Conservation (phyloP, 2,797 vertebrate species). For the Percopsis omiscomaycus region DNA sequence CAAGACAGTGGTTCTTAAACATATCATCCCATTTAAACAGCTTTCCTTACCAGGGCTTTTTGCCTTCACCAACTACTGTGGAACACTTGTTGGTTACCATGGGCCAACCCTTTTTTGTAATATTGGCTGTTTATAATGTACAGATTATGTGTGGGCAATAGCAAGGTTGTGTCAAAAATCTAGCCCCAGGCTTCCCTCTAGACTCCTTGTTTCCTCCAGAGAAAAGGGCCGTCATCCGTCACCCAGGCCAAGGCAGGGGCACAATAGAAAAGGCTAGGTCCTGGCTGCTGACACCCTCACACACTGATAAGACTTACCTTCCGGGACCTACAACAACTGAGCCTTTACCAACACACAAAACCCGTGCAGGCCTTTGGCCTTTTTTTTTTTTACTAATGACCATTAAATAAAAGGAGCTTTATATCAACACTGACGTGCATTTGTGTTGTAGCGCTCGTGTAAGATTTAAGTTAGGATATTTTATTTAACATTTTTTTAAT, state of each 20-base stretch:
- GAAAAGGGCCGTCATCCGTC: slow-evolving; percentile 79
- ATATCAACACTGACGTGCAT: neutral
- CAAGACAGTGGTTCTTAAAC: slow-evolving; percentile 30
- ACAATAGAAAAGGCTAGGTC: slow-evolving; percentile 76
- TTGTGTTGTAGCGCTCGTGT: too few relatives aligned
- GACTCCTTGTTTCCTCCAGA: slow-evolving; percentile 77
- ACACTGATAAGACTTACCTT: slow-evolving; percentile 82
- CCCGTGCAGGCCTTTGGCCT: slow-evolving; percentile 48
- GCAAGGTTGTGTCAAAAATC: slow-evolving; percentile 46
- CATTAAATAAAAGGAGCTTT: slow-evolving; percentile 44
- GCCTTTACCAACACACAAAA: slow-evolving; percentile 65
- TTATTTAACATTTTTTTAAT: too few relatives aligned
- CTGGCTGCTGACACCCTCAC: slow-evolving; percentile 74
- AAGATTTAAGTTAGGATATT: too few relatives aligned
- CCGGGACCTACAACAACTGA: slow-evolving; percentile 70
- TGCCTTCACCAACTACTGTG: slow-evolving; percentile 25
- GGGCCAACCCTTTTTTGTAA: slow-evolving; percentile 15
- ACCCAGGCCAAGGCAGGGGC: slow-evolving; percentile 75
- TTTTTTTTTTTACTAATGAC: slow-evolving; percentile 50
- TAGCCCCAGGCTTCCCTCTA: slow-evolving; percentile 62
- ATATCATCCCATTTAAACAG: slow-evolving; percentile 43
- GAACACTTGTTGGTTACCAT: slow-evolving; percentile 11
- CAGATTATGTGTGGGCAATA: slow-evolving; percentile 42
- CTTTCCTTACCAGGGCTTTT: slow-evolving; percentile 25
- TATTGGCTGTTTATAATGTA: slow-evolving; percentile 26